Evolutionary conservation across 2,113 vertebrate genomes (phyloP).

Genomic region (Eclectus roratus): DNA sequence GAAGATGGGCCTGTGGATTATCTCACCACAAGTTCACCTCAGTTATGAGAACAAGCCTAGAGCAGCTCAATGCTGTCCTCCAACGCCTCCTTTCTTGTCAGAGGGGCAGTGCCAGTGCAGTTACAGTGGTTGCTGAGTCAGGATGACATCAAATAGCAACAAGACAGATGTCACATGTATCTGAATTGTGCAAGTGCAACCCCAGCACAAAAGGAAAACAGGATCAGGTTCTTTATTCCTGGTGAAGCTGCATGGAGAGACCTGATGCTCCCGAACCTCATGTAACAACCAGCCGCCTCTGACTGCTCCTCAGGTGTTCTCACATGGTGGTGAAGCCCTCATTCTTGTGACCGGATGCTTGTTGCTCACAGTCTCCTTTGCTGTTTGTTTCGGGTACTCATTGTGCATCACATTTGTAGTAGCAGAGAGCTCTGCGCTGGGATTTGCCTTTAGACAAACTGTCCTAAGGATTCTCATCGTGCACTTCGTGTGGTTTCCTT

Average conservation of each 20-base stretch:
- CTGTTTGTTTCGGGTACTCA: background rate
- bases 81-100: rapidly evolving
- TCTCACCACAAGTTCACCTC: background rate
- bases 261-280: background rate
- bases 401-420: conserved; percentile 2
- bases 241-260: background rate
- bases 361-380: background rate
- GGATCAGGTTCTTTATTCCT: rapidly evolving
- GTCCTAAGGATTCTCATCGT: background rate
- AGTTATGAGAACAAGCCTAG: rapidly evolving
- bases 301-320: background rate
- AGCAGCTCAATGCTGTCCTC: background rate
- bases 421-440: background rate
- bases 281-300: conserved; percentile 8
- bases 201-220: background rate
- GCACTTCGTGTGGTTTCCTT: conserved; percentile 17
- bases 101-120: rapidly evolving
- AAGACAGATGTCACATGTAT: background rate
- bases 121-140: rapidly evolving
- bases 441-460: background rate
- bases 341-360: conserved; percentile 26
- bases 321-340: background rate
- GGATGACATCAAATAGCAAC: background rate
- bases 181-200: background rate
- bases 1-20: background rate